Conservation (phyloP, 2,113 vertebrate species). For the rat (Rattus norvegicus) region GRCr8 NC_086024.1:35747001-35747500, state of each 20-base stretch:
- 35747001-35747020: not conserved
- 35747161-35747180: not conserved
- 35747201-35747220: not conserved
- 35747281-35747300: not conserved
- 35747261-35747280: not conserved
- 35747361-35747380: not conserved
- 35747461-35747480: not conserved
- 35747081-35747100: not conserved
- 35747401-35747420: not conserved
- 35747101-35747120: not conserved
- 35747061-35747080: not conserved
- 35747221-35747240: not conserved
- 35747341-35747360: not conserved
- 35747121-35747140: not conserved
- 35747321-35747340: not conserved
- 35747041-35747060: not conserved
- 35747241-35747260: not conserved
- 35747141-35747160: not conserved
- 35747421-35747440: not conserved
- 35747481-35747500: not conserved
- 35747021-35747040: not conserved
- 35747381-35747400: not conserved
- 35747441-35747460: not conserved
- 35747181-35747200: not conserved
- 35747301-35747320: not conserved